A percentile compares a stretch with the other conserved stretches of the same genome.
Conservation (phyloP, 2,797 vertebrate genomes). For the Malurus leucopterus region DNA sequence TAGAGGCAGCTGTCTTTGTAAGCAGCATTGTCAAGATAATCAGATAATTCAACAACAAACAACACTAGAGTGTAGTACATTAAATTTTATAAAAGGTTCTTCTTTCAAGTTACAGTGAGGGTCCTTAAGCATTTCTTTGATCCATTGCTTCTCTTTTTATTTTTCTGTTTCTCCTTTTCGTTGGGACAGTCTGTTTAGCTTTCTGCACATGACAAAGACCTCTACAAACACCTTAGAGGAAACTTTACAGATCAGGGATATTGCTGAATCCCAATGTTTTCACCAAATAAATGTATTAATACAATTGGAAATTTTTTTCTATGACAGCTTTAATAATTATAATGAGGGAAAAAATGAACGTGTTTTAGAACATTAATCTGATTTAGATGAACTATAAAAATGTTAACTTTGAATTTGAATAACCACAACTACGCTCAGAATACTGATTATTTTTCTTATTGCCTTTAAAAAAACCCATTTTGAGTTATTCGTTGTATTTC, state of each 20-base stretch:
- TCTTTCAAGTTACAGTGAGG: background rate
- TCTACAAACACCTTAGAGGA: background rate
- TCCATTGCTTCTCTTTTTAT: background rate
- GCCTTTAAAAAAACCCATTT: background rate
- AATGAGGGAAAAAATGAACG: background rate
- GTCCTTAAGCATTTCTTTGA: background rate
- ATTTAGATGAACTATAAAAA: background rate
- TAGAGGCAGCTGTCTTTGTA: background rate
- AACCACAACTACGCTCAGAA: background rate
- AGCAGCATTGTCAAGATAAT: background rate
- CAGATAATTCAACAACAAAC: background rate
- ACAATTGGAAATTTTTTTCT: fast-evolving
- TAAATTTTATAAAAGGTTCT: background rate
- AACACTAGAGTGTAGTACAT: background rate
- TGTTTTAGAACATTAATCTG: background rate
- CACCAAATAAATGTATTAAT: background rate
- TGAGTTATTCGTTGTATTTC: background rate
- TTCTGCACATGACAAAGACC: background rate
- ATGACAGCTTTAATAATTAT: background rate
- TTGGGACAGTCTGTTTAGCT: background rate
- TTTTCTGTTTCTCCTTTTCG: background rate
- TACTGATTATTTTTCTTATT: background rate
- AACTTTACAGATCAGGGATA: background rate
- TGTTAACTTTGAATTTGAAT: background rate
- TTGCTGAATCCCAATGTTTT: background rate